Evolutionary conservation across 2,888 invertebrate species (phyloP).

Genomic region (Diaprepes abbreviatus): DNA sequence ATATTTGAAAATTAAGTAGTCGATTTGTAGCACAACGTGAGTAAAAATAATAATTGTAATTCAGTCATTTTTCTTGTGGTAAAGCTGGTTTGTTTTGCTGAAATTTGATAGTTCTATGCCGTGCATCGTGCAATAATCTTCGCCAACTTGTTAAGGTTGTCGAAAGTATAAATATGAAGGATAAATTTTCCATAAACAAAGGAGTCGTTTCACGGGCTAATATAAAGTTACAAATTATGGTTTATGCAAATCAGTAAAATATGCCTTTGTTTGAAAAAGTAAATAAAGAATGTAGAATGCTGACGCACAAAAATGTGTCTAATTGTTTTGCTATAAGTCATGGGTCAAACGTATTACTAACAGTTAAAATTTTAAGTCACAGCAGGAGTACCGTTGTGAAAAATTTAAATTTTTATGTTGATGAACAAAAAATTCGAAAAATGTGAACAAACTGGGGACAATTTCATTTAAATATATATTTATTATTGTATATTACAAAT

Average conservation of each 20-base stretch:
- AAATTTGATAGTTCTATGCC: conserved; percentile 34
- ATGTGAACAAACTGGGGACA: too few relatives aligned
- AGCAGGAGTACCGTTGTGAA: too few relatives aligned
- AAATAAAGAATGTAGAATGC: background rate
- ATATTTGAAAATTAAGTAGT: conserved; percentile 8
- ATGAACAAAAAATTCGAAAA: too few relatives aligned
- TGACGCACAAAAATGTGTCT: background rate
- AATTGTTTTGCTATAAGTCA: background rate
- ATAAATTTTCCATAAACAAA: conserved; percentile 24
- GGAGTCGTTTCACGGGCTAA: background rate
- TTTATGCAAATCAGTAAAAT: background rate
- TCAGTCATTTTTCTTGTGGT: conserved; percentile 22
- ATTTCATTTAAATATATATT: too few relatives aligned
- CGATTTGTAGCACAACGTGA: conserved; percentile 5
- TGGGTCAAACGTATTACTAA: too few relatives aligned
- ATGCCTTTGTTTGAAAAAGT: background rate
- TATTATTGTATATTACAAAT: too few relatives aligned
- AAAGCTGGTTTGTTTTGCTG: conserved; percentile 20
- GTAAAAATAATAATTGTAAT: conserved; percentile 10
- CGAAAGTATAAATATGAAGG: conserved; percentile 11
- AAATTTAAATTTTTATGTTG: too few relatives aligned
- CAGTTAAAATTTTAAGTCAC: too few relatives aligned
- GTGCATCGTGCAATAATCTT: conserved; percentile 27
- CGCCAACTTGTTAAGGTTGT: conserved; percentile 20
- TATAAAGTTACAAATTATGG: conserved; percentile 6